Evolutionary conservation across 2,888 invertebrate genomes (phyloP).

Genomic region (Platerodrilus igneus): DNA sequence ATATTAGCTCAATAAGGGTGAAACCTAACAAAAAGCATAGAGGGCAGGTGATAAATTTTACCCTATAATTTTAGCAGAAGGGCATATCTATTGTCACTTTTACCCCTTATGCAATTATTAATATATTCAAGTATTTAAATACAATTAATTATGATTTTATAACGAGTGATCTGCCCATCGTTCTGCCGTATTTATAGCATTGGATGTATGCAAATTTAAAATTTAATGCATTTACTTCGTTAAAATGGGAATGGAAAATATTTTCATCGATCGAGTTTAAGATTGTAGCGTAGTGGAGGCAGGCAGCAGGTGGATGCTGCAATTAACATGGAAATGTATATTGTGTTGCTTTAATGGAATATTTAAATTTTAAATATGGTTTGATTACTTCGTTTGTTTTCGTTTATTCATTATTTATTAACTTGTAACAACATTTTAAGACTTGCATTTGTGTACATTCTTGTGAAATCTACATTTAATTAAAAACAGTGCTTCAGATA

Average conservation of each 20-base stretch:
- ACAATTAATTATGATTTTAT: constrained; percentile 34
- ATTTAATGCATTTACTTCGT: constrained; percentile 27
- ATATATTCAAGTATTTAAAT: constrained; percentile 34
- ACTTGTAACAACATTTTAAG: constrained; percentile 28
- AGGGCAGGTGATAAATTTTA: constrained; percentile 37
- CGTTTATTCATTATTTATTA: constrained; percentile 44
- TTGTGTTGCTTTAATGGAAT: constrained; percentile 46
- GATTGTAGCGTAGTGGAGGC: constrained; percentile 37
- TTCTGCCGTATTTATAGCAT: constrained; percentile 25
- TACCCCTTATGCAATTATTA: constrained; percentile 29
- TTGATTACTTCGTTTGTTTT: constrained; percentile 47
- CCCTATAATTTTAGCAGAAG: constrained; percentile 36
- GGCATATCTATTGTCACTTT: constrained; percentile 31
- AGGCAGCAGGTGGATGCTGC: constrained; percentile 41
- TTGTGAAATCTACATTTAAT: constrained; percentile 16
- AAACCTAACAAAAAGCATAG: constrained; percentile 20
- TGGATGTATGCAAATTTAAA: constrained; percentile 27
- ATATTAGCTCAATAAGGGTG: constrained; percentile 27
- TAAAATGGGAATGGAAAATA: constrained; percentile 24
- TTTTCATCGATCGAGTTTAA: constrained; percentile 34
- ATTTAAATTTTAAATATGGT: constrained; percentile 48
- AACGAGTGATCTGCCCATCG: constrained; percentile 18
- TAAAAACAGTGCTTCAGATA: no score
- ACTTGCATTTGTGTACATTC: constrained; percentile 28
- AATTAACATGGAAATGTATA: constrained; percentile 47